Percentiles rank a stretch among this genome's conserved stretches.
These are phyloP conservation scores for Indicator maculatus DNA, from an alignment of 2,113 vertebrate species.

Conservation along the genomic window DNA sequence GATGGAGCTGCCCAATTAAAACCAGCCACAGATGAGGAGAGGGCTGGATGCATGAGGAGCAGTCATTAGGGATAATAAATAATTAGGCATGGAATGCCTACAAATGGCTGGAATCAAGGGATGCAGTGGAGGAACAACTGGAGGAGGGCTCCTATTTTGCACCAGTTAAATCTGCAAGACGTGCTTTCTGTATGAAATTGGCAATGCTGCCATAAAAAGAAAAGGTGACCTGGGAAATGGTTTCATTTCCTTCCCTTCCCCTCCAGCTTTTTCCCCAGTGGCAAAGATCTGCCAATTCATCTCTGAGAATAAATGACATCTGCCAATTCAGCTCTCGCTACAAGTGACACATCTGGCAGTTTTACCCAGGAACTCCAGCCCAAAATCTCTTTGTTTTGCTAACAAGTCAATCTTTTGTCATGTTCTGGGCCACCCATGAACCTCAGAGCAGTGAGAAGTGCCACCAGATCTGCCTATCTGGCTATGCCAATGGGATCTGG, in stretches of 20 bases:
- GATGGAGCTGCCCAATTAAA: background rate
- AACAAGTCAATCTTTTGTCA: background rate
- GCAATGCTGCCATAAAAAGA: background rate
- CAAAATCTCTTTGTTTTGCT: slow-evolving; percentile 31
- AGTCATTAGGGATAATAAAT: background rate
- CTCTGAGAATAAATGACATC: slow-evolving; percentile 1
- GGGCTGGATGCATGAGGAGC: background rate
- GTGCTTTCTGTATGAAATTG: rapidly evolving
- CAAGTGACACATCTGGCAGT: slow-evolving; percentile 24
- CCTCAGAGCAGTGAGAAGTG: background rate
- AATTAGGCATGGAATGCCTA: background rate
- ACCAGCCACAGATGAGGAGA: background rate
- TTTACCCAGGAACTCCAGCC: background rate
- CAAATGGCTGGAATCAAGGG: background rate
- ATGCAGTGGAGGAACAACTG: background rate
- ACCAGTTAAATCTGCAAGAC: background rate
- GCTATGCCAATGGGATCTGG: background rate
- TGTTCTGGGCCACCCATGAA: background rate
- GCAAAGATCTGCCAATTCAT: background rate
- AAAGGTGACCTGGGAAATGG: background rate
- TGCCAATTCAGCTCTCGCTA: slow-evolving; percentile 23
- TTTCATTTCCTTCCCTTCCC: background rate
- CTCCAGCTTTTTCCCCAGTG: background rate
- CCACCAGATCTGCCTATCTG: background rate
- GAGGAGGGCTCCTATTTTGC: background rate